phyloP scores from a whole-genome alignment of 2,113 vertebrate genomes.

The Hyperopisus bebe region DNA sequence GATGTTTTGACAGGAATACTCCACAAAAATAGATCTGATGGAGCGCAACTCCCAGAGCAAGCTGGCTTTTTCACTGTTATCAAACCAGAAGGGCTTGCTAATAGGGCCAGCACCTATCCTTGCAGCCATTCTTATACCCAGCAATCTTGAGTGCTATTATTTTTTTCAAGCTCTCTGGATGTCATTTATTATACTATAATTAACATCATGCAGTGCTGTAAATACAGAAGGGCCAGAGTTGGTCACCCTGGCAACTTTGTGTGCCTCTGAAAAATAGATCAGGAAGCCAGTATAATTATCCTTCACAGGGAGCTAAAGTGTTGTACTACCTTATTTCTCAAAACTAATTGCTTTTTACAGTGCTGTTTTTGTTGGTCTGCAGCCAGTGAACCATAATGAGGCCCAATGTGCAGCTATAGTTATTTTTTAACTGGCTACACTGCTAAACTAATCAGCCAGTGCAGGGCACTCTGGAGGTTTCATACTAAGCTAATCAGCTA shows the following conservation, averaged over 20 bases:
- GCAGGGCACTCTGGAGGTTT: too few species aligned
- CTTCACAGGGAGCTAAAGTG: background rate
- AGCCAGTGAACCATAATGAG: conserved; percentile 3
- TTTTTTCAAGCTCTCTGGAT: background rate
- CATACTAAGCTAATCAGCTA: too few species aligned
- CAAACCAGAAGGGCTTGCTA: background rate
- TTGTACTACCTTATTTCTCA: background rate
- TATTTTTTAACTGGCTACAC: background rate
- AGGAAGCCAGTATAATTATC: background rate
- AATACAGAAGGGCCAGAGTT: background rate
- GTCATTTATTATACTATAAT: background rate
- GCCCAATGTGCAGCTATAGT: background rate
- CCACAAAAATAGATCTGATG: background rate
- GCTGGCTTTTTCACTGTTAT: background rate
- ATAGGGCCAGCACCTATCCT: background rate
- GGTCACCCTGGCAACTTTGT: background rate
- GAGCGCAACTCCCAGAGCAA: background rate
- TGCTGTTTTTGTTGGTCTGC: background rate
- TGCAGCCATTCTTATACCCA: background rate
- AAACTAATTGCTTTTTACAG: background rate
- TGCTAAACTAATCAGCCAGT: background rate
- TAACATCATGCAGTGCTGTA: background rate
- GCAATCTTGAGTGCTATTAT: background rate
- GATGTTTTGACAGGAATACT: background rate
- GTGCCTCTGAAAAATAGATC: background rate